Evolutionary conservation across 2,888 invertebrate genomes (phyloP).

Genomic region (Pammene fasciana): DNA sequence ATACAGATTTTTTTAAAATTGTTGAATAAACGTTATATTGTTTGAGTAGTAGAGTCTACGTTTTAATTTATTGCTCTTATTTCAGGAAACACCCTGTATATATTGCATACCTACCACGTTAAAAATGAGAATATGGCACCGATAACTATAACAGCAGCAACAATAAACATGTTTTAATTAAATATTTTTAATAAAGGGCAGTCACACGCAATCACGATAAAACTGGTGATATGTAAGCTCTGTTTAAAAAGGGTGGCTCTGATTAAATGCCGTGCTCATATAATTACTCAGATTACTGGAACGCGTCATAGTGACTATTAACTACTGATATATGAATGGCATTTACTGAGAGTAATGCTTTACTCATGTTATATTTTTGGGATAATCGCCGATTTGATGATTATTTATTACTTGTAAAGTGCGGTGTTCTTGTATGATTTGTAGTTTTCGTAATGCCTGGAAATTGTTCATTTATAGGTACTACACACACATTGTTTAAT

Average conservation of each 20-base stretch:
- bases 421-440: conserved; percentile 3
- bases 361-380: conserved; percentile 17
- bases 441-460: neutral
- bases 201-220: conserved; percentile 50
- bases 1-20: too few relatives aligned
- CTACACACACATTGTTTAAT: too few relatives aligned
- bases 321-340: conserved; percentile 37
- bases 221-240: conserved; percentile 53
- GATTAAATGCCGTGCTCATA: conserved; percentile 55
- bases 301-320: conserved; percentile 40
- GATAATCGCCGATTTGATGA: conserved; percentile 12
- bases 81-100: too few relatives aligned
- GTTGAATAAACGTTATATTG: too few relatives aligned
- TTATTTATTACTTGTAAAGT: conserved; percentile 1
- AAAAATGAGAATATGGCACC: neutral
- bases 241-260: conserved; percentile 52
- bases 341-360: conserved; percentile 30
- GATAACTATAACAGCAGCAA: neutral
- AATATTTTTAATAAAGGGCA: conserved; percentile 43
- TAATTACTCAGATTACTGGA: conserved; percentile 50
- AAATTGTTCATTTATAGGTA: neutral
- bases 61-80: too few relatives aligned
- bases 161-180: conserved; percentile 22
- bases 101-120: neutral
- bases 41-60: too few relatives aligned